These are phyloP conservation scores for Mizuhopecten yessoensis DNA, from an alignment of 1,140 invertebrate genomes.

Conservation along the genomic window DNA sequence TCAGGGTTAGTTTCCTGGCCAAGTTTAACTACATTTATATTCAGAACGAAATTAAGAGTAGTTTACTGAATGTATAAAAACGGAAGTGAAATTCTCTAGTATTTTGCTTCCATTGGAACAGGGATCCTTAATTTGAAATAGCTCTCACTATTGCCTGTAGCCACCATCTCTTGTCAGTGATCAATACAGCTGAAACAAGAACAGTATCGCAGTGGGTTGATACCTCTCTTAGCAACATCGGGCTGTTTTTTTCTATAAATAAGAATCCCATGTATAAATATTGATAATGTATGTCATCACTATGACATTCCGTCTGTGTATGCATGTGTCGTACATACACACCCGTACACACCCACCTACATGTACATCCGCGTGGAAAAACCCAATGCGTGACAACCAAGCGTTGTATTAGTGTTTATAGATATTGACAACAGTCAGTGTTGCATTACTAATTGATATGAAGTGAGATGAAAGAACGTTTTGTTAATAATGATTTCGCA, in stretches of 20 bases:
- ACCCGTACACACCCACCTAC: not conserved
- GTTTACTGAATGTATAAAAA: no score
- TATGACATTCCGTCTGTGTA: not conserved
- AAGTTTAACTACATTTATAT: no score
- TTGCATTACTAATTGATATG: not conserved
- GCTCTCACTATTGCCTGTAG: not conserved
- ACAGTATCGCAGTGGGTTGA: not conserved
- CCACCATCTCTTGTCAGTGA: not conserved
- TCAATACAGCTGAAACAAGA: not conserved
- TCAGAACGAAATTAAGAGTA: not conserved
- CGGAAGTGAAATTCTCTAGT: no score
- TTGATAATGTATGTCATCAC: not conserved
- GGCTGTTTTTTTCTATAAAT: not conserved
- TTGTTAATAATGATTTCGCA: not conserved
- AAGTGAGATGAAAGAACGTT: not conserved
- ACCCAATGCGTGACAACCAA: not conserved
- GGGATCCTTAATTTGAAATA: no score
- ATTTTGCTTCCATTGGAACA: no score
- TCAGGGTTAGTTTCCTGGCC: no score
- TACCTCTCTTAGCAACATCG: not conserved
- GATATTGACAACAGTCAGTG: not conserved
- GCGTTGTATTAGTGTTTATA: not conserved
- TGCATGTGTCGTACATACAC: not conserved
- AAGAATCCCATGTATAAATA: not conserved
- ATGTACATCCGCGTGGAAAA: not conserved